Base-by-base conservation (phyloP, 2,888 invertebrate species). In the Parnassius mnemosyne region DNA sequence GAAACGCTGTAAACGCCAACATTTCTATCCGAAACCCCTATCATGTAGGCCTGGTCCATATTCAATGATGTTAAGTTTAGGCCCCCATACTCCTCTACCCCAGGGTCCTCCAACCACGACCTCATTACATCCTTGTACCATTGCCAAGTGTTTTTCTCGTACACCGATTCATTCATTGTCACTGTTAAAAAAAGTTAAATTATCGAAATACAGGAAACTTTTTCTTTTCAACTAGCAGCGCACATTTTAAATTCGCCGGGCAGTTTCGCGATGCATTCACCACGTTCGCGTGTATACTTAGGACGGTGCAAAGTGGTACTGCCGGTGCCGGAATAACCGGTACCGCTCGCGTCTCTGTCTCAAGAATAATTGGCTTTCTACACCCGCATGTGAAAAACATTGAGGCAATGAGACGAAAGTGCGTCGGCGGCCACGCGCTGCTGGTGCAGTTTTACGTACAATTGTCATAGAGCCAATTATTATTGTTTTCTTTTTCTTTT, bases 11-110 rank as follows among this genome's bases (percentile, higher is more conserved):
- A 96, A 5, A 95, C 84, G 75, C 93, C 93, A 11, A 92, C 85
- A 63, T 80, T 78, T 9, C 74, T 76, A 20, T 84, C 84, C 11
- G 87, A 79, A 59, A 67, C 70, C 44, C 92, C 85, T 63, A 87
- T 84, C 71, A 93, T 81, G 72, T 94, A 96, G 0, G 95, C 95
- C 82, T 96, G 87, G 74, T 96, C 95, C 74, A 94, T 93, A 66
- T 83, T 80, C 73, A 96, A 77, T 10, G 90, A 80, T 0, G 92
- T 88, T 85, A 95, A 86, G 72, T 94, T 88, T 58, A 94, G 84
- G 16, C 92, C 92, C 59, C 92, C 87, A 79, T 92, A 92, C 62
- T 83, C 83, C 55, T 83, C 82, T 65, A 79, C 80, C 0, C 90
- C 91, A 12, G 94, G 93, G 65, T 92, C 89, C 77, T 94, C 94